Evolutionary conservation across 2,113 vertebrate species (phyloP), one percentile per base, ranked within the genome.

Genomic region (Orientallactaga bullata): DNA sequence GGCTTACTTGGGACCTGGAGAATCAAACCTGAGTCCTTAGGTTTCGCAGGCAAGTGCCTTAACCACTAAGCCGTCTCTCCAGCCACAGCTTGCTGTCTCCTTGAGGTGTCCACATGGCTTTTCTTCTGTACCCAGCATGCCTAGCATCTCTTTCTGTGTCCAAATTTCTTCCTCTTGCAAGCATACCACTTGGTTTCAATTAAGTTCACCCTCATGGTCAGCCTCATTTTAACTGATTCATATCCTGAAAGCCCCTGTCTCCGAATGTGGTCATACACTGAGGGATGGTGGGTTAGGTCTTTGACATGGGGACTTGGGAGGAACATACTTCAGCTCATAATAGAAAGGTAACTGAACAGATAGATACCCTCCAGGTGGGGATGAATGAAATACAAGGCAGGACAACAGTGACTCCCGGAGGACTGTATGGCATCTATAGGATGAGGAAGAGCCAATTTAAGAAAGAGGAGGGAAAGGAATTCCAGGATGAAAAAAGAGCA

Each of bases 21-120:
- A 47, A 5, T 47, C 42, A 6, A 47, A 47, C 42, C 42, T 47
- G 42, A 8, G 42, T 47, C 42, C 42, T 47, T 47, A 47, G 42
- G 42, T 8, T 47, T 47, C 42, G 42, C 42, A 47, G 8, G 42
- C 42, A 47, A 47, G 42, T 8, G 8, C 42, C 42, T 47, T 47
- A 47, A 47, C 42, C 42, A 47, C 42, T 47, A 47, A 47, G 42
- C 42, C 42, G 8, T 47, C 42, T 47, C 42, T 47, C 42, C 8
- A 47, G 42, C 42, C 8, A 5, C 42, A 47, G 42, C 42, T 55
- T 55, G 55, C 10, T 55, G 55, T 55, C 55, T 16, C 12, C 55
- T 73, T 10, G 0, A 26, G 1, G 24, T 4, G 3, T 86, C 61
- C 32, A 21, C 6, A 3, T 61, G 8, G 61, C 11, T 32, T 60